Conservation (phyloP, 2,888 invertebrate genomes). For the Pachydiplax longipennis region DNA sequence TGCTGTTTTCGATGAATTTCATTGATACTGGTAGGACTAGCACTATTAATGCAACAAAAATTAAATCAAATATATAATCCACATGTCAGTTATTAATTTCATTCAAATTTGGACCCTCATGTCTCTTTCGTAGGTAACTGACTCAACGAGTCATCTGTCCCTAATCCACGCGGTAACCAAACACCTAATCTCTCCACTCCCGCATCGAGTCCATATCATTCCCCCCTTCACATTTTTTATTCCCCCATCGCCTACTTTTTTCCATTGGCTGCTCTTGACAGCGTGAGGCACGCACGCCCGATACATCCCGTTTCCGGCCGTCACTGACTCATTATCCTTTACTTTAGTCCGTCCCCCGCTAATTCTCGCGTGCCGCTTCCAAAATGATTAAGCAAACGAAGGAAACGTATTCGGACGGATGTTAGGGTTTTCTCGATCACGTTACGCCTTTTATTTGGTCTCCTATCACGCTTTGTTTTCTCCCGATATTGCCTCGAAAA, state of each 20-base stretch:
- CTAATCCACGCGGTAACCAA: too few relatives aligned
- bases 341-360: neutral
- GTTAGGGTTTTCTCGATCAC: conserved; percentile 14
- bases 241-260: neutral
- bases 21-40: too few relatives aligned
- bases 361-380: neutral
- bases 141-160: too few relatives aligned
- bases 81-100: too few relatives aligned
- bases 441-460: neutral
- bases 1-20: too few relatives aligned
- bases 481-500: too few relatives aligned
- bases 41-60: too few relatives aligned
- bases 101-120: too few relatives aligned
- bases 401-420: conserved; percentile 26
- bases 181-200: too few relatives aligned
- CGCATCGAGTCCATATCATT: neutral
- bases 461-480: neutral
- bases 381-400: conserved; percentile 38
- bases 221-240: neutral
- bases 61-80: too few relatives aligned
- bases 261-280: neutral
- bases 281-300: conserved; percentile 12
- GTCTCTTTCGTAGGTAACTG: too few relatives aligned
- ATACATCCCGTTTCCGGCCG: conserved; percentile 40
- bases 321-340: conserved; percentile 38